A percentile compares a stretch with the other conserved stretches of the same genome.
These are phyloP conservation scores for Charanyca ferruginea DNA, from an alignment of 2,888 invertebrate species.

Conservation along the genomic window DNA sequence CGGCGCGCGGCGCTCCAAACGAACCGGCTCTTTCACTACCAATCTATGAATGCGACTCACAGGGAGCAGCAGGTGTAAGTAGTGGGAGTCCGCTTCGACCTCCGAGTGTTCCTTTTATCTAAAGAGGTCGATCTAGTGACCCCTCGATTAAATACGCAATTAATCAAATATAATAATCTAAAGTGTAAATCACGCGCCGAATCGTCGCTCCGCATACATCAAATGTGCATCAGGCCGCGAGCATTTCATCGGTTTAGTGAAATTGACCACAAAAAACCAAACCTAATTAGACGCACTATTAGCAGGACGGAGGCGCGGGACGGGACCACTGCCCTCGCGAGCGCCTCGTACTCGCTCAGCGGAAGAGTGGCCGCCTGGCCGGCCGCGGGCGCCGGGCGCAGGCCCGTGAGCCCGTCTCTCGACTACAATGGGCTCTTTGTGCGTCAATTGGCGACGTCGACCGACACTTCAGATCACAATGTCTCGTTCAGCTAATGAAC, in stretches of 20 bases:
- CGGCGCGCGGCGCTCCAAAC: background rate
- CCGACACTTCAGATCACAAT: slow-evolving; percentile 53
- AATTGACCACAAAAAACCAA: background rate
- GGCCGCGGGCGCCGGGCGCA: slow-evolving; percentile 31
- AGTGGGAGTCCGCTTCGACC: slow-evolving; percentile 69
- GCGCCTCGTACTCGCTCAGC: slow-evolving; percentile 15
- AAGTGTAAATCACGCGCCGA: slow-evolving; percentile 70
- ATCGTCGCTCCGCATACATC: slow-evolving; percentile 25
- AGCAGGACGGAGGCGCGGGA: background rate
- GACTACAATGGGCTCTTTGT: slow-evolving; percentile 69
- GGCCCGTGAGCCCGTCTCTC: slow-evolving; percentile 24
- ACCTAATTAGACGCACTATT: background rate
- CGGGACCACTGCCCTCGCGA: too few species aligned
- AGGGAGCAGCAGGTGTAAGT: slow-evolving; percentile 18
- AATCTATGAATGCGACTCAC: too few species aligned
- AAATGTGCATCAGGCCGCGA: slow-evolving; percentile 29
- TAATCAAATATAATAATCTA: slow-evolving; percentile 54
- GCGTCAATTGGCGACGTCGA: slow-evolving; percentile 67
- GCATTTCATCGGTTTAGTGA: slow-evolving; percentile 1
- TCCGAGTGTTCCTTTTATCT: slow-evolving; percentile 71
- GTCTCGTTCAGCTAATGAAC: slow-evolving; percentile 44
- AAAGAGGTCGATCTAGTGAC: slow-evolving; percentile 66
- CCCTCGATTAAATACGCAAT: slow-evolving; percentile 66
- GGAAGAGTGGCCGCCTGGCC: slow-evolving; percentile 13
- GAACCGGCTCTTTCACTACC: background rate